Evolutionary conservation across 2,888 invertebrate species (phyloP).

Genomic region (Cantharis rufa): DNA sequence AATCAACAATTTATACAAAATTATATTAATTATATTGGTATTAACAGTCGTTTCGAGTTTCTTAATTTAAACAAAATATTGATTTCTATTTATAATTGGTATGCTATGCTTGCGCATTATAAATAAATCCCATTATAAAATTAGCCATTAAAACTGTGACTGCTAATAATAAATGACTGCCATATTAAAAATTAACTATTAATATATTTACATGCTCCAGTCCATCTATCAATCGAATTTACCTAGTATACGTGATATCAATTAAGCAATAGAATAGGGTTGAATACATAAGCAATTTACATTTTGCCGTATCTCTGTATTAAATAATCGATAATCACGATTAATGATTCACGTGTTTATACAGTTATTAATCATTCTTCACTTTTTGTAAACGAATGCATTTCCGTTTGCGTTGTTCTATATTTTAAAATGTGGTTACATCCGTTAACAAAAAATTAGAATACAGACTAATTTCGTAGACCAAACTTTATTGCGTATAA

Average conservation of each 20-base stretch:
- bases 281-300: neutral
- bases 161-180: neutral
- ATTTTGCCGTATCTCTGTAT: neutral
- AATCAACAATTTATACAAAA: neutral
- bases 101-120: neutral
- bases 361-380: neutral
- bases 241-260: neutral
- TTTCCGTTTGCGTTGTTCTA: neutral
- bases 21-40: neutral
- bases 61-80: neutral
- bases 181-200: neutral
- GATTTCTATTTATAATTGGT: neutral
- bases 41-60: neutral
- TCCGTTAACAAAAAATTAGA: neutral
- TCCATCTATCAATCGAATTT: neutral
- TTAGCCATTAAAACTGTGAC: neutral
- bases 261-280: neutral
- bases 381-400: neutral
- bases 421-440: neutral
- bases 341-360: neutral
- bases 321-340: neutral
- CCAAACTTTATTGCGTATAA: neutral
- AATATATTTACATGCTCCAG: neutral
- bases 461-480: neutral
- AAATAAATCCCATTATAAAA: neutral